These are phyloP conservation scores for Dioctria linearis DNA, from an alignment of 2,888 invertebrate species.

Conservation along the genomic window DNA sequence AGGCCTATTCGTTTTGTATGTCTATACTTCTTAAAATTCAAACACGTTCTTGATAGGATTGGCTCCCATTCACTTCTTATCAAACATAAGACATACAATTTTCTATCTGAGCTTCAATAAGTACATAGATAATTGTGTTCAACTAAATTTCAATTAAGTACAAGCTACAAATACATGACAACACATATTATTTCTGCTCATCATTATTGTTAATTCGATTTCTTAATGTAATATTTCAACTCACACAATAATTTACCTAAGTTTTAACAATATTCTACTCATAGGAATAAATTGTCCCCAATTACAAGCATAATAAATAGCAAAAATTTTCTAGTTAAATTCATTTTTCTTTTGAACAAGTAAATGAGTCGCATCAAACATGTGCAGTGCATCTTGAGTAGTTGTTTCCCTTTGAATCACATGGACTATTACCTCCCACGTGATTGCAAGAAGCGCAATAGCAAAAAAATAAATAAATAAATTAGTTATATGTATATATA, in stretches of 20 bases:
- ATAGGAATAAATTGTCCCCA: not conserved
- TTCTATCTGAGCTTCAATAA: too few species aligned
- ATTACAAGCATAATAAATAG: conserved; percentile 1
- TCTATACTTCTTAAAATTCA: too few species aligned
- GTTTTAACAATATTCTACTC: too few species aligned
- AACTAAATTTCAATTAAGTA: too few species aligned
- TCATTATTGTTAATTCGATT: not conserved
- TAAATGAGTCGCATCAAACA: not conserved
- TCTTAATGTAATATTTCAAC: too few species aligned
- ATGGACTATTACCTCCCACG: conserved; percentile 26
- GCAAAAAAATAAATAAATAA: not conserved
- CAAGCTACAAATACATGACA: not conserved
- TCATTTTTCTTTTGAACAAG: not conserved
- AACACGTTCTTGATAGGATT: too few species aligned
- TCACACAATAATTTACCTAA: too few species aligned
- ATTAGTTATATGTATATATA: not conserved
- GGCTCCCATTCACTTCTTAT: too few species aligned
- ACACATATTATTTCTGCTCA: not conserved
- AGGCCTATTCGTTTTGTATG: too few species aligned
- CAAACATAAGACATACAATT: too few species aligned
- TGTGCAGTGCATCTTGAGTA: conserved; percentile 16
- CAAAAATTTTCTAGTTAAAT: conserved; percentile 19
- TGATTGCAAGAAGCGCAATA: conserved; percentile 11
- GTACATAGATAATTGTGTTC: too few species aligned
- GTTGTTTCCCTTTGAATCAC: conserved; percentile 38